A percentile compares a stretch with the other conserved stretches of the same genome.
phyloP scores from a whole-genome alignment of 2,888 invertebrate genomes.

The Drosophila atroscutellata region DNA sequence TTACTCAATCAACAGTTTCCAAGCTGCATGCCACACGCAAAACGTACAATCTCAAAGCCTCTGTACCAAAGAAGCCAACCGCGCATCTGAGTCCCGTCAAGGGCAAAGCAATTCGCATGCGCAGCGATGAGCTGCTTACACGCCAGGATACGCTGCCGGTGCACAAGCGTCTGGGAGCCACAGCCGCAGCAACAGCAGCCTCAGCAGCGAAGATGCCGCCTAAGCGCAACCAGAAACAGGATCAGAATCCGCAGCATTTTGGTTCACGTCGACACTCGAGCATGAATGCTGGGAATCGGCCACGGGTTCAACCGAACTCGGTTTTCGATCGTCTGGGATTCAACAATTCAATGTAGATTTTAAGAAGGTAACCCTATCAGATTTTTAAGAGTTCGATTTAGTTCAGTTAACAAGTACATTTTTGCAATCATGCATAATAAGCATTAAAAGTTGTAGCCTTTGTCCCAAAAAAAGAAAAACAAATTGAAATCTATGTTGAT shows the following conservation, averaged over 20 bases:
- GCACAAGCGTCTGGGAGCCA: conserved; percentile 79
- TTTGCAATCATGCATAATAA: conserved; percentile 23
- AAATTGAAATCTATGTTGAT: neutral
- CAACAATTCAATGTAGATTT: conserved; percentile 67
- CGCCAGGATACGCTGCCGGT: conserved; percentile 75
- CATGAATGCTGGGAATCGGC: conserved; percentile 49
- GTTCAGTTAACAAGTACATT: conserved; percentile 30
- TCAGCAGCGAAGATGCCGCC: neutral
- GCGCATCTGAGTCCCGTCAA: conserved; percentile 71
- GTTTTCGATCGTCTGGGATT: conserved; percentile 84
- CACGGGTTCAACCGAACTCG: conserved; percentile 52
- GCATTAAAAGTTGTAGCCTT: conserved; percentile 2
- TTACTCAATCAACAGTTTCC: conserved; percentile 57
- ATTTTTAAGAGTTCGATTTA: conserved; percentile 43
- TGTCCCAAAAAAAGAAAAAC: neutral
- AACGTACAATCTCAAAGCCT: conserved; percentile 80
- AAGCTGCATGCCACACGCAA: conserved; percentile 81
- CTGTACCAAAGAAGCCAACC: conserved; percentile 63
- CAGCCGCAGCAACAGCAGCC: conserved; percentile 7
- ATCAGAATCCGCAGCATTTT: conserved; percentile 12
- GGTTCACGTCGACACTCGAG: conserved; percentile 58
- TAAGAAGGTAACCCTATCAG: conserved; percentile 18
- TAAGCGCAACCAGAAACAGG: conserved; percentile 26
- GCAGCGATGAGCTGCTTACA: conserved; percentile 82
- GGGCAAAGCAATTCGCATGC: conserved; percentile 79